Percentiles rank a stretch among this genome's conserved stretches.
Evolutionary conservation across 2,797 vertebrate species (phyloP).

Genomic region (Galaxias olidus): DNA sequence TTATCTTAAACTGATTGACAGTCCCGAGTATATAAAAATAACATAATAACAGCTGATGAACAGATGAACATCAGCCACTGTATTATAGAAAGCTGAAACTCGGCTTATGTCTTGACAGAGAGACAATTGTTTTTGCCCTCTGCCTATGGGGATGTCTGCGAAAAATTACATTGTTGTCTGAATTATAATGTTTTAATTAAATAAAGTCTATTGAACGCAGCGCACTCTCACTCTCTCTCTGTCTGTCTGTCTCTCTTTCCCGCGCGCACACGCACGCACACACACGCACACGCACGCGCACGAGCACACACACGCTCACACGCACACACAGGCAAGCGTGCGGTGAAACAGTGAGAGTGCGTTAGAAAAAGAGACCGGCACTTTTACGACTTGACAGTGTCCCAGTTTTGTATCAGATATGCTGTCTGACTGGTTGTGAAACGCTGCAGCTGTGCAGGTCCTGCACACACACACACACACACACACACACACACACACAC

Average conservation of each 20-base stretch:
- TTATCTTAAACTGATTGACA: no score
- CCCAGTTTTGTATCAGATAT: not conserved
- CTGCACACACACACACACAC: conserved; percentile 8
- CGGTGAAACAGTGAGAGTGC: no score
- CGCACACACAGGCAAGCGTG: conserved; percentile 4
- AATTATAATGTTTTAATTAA: not conserved
- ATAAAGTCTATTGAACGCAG: not conserved
- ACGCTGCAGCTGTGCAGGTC: not conserved
- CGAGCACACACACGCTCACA: not conserved
- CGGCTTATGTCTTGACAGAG: no score
- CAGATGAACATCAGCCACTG: no score
- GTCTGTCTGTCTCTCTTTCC: not conserved
- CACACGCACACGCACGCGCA: conserved; percentile 3
- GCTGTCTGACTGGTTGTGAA: not conserved
- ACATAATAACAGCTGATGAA: no score
- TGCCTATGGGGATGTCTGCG: no score
- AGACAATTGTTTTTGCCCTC: no score
- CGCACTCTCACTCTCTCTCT: not conserved
- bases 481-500: no score
- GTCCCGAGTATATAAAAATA: no score
- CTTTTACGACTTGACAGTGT: not conserved
- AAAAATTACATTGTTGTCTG: not conserved
- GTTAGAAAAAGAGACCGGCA: not conserved
- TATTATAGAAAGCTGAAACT: no score
- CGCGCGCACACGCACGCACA: not conserved